These are phyloP conservation scores for Pycnonotus jocosus DNA, from an alignment of 2,113 vertebrate genomes.

Conservation along the genomic window DNA sequence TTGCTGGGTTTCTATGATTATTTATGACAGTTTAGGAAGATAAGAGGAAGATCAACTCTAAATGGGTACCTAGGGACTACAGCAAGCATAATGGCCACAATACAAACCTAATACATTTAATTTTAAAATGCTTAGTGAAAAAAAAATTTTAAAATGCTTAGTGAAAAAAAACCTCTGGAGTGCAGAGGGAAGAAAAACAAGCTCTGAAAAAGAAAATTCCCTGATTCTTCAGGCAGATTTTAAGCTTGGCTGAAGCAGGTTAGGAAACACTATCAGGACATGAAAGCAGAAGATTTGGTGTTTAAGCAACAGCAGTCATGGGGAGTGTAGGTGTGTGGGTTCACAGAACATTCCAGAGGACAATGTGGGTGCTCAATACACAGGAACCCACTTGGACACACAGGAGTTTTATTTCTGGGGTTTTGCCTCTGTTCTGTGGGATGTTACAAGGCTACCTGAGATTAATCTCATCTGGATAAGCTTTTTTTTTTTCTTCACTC, in stretches of 20 bases:
- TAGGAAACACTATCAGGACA: background rate
- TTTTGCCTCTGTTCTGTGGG: background rate
- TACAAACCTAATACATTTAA: background rate
- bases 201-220: background rate
- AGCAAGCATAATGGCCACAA: background rate
- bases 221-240: background rate
- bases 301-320: background rate
- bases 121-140: background rate
- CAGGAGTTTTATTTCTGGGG: background rate
- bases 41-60: background rate
- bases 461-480: background rate
- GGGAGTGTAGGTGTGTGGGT: background rate
- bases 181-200: background rate
- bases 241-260: background rate
- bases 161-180: background rate
- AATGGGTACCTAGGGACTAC: background rate
- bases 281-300: background rate
- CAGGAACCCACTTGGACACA: background rate
- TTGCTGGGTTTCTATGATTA: background rate
- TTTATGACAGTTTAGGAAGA: background rate
- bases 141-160: background rate
- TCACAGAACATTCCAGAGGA: background rate
- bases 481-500: background rate
- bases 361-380: background rate
- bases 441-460: background rate